These are phyloP conservation scores for Momotus momota DNA, from an alignment of 2,797 vertebrate genomes.

Conservation along the genomic window DNA sequence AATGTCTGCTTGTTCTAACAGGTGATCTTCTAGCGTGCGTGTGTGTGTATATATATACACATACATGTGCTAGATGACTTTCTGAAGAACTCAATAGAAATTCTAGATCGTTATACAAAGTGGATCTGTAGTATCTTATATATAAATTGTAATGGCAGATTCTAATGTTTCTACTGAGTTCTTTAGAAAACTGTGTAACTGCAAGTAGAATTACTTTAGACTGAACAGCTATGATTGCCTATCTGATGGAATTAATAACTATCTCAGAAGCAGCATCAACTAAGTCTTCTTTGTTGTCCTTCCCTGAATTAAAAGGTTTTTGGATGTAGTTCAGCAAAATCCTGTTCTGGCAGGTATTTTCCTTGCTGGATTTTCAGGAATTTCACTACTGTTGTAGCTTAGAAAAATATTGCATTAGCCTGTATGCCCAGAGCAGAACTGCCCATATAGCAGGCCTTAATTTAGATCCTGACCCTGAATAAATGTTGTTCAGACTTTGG, in stretches of 20 bases:
- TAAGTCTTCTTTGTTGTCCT: neutral
- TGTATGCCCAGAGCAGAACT: neutral
- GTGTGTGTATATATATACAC: neutral
- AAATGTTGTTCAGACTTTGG: neutral
- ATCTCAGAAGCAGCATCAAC: neutral
- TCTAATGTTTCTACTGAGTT: neutral
- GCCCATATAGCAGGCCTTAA: neutral
- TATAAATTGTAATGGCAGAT: neutral
- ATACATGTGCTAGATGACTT: neutral
- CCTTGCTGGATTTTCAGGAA: neutral
- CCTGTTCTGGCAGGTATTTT: neutral
- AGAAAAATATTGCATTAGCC: neutral
- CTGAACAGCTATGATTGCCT: neutral
- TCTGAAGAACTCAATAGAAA: neutral
- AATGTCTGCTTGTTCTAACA: neutral
- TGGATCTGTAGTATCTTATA: neutral
- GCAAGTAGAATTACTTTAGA: neutral
- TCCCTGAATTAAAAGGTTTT: neutral
- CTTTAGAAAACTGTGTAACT: neutral
- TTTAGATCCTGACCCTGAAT: neutral
- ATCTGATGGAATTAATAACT: neutral
- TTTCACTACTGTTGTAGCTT: neutral
- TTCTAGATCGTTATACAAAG: neutral
- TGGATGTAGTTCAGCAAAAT: neutral
- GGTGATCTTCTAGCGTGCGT: neutral